Evolutionary conservation across 1,140 invertebrate genomes (phyloP), one percentile per base, ranked within the genome.

Genomic region (Odontomachus brunneus): DNA sequence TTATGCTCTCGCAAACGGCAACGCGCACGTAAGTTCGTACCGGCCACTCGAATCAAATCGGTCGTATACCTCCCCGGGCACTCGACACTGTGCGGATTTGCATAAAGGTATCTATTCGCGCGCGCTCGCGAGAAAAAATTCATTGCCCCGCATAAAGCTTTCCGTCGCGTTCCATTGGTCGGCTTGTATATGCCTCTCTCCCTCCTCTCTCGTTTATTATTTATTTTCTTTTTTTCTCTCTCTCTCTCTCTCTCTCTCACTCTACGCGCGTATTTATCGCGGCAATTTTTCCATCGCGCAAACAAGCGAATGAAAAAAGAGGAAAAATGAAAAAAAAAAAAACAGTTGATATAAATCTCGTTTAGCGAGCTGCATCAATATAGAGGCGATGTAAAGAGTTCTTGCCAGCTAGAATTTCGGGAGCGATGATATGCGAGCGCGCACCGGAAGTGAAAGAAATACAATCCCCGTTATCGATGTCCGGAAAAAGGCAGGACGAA

Each of bases 1-100:
- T 93, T 93, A 91, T 89, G 88, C 65, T 76, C 87, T 84, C 87
- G 78, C 75, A 48, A 78, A 63, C 85, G 75, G 78, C 80, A 83
- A 75, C 72, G 84, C 65, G 73, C 82, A 60, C 85, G 81, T 86
- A 87, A 86, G 72, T 87, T 62, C 84, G 73, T 86, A 75, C 65
- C 48, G 73, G 72, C 86, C 72, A 86, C 84, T 86, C 84, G 72
- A 87, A 83, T 73, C 71, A 63, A 87, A 87, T 86, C 84, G 72
- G 62, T 53, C 74, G 66, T 84, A 72, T 75, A 55, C 63, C 75
- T 80, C 65, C 65, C 75, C 33, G 51, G 33, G 4, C 75, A 71
- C 65, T 80, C 75, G 65, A 69, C 75, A 48, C 63, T 69, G 33
- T 12, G 33, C 75, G 65, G 22, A 80, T 80, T 80, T 80, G 75